phyloP scores from a whole-genome alignment of 2,113 vertebrate species.

The Dromiciops gliroides region DNA sequence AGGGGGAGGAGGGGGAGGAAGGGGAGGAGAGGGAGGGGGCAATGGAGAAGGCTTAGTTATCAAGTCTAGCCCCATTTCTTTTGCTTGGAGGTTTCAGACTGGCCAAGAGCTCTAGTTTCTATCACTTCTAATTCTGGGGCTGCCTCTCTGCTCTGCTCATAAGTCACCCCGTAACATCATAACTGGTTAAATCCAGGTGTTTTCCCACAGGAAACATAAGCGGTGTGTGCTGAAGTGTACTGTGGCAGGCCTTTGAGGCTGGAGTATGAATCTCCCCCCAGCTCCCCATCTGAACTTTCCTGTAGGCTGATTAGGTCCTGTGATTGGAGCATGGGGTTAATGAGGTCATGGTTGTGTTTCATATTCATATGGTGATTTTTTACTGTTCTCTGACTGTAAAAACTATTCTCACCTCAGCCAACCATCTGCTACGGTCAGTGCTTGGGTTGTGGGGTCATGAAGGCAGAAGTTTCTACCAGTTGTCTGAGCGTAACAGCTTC shows the following conservation, averaged over 20 bases:
- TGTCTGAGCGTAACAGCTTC: not conserved
- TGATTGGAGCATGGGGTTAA: not conserved
- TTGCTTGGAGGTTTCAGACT: not conserved
- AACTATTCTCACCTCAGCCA: not conserved
- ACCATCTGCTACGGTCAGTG: not conserved
- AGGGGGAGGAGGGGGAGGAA: not conserved
- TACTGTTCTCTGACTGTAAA: not conserved
- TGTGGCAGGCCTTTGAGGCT: not conserved
- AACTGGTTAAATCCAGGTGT: not conserved
- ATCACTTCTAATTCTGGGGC: not conserved
- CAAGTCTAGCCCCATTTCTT: not conserved
- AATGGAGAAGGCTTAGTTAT: conserved; percentile 39
- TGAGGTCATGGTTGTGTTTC: not conserved
- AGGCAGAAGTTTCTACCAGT: not conserved
- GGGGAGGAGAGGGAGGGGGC: not conserved
- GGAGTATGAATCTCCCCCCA: not conserved
- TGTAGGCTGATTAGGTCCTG: not conserved
- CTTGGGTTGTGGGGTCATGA: not conserved
- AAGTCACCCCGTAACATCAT: not conserved
- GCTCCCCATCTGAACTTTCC: not conserved
- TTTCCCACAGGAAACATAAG: not conserved
- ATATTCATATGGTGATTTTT: not conserved
- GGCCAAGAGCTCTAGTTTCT: not conserved
- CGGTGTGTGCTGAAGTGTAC: not conserved
- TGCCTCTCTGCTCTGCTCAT: not conserved